Evolutionary conservation across 1,140 invertebrate species (phyloP), one percentile per base, ranked within the genome.

Genomic region (Sinella curviseta): DNA sequence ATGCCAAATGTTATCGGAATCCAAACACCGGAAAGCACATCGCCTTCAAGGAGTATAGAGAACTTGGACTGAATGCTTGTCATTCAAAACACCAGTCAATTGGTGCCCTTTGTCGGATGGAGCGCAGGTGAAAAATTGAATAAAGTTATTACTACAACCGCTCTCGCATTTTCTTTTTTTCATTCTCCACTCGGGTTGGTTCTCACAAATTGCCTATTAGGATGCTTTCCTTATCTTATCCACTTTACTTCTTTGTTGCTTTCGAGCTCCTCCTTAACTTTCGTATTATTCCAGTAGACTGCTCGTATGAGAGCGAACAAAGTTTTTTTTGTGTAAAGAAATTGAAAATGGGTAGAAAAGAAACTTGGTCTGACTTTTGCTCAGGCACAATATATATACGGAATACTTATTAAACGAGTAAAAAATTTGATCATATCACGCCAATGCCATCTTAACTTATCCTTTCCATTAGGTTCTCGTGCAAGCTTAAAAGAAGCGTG

Each of bases 61-160:
- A 75, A 26, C 28, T 75, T 2, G 74, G 74, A 20, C 26, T 75
- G 24, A 48, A 48, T 75, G 39, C 35, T 2, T 75, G 74, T 30
- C 35, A 75, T 30, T 75, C 74, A 48, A 75, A 54, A 48, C 74
- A 75, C 39, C 74, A 75, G 39, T 75, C 74, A 16, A 75, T 75
- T n/a, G 34, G 35, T 12, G 74, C 74, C 14, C 39, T 75, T 16
- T 54, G 39, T 48, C 17, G 74, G 35, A 39, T 75, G 74, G 74
- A 75, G 31, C 34, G 74, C 8, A 75, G 74, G 74, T 75, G 35
- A 75, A n/a, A 70, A 70, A 31, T 33, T n/a, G 31, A 33, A 31
- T 31, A 70, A 60, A 48, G 20, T 20, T 48, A 48, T 48, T n/a
- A n/a, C n/a, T n/a, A n/a, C n/a, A 48, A 20, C 20, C 39, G 39